These are phyloP conservation scores for Apamea anceps DNA, from an alignment of 2,888 invertebrate genomes.

Conservation along the genomic window DNA sequence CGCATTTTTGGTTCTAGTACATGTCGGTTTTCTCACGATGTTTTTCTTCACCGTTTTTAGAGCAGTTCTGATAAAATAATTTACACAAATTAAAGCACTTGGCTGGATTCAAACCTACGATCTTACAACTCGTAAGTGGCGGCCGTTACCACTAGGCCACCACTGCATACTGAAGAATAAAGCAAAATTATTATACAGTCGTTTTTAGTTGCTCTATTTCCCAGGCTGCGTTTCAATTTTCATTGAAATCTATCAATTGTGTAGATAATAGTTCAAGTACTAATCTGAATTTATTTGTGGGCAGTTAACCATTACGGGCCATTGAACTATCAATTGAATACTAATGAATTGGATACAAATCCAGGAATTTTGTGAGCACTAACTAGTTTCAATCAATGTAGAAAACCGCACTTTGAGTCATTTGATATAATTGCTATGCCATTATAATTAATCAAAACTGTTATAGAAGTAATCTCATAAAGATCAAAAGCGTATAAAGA, in stretches of 20 bases:
- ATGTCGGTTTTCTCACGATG: too few relatives aligned
- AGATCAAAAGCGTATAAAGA: neutral
- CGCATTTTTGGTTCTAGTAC: too few relatives aligned
- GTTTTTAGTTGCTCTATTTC: neutral
- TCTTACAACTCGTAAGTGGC: too few relatives aligned
- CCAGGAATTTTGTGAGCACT: neutral
- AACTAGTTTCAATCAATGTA: neutral
- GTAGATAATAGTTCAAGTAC: neutral
- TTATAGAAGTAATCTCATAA: neutral
- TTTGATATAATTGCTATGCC: neutral
- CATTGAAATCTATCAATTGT: neutral
- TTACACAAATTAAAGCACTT: too few relatives aligned
- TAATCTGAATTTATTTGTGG: conserved; percentile 5
- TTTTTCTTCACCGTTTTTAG: too few relatives aligned
- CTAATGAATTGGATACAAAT: neutral
- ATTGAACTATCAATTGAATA: neutral
- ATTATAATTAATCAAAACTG: too few relatives aligned
- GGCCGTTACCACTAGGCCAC: too few relatives aligned
- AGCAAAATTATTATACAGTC: too few relatives aligned
- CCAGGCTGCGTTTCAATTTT: neutral
- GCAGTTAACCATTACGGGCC: neutral
- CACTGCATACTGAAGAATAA: neutral
- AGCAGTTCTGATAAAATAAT: too few relatives aligned
- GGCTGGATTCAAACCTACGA: too few relatives aligned
- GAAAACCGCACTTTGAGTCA: neutral